Conservation (phyloP, 2,113 vertebrate species). For the Calcarius ornatus region DNA sequence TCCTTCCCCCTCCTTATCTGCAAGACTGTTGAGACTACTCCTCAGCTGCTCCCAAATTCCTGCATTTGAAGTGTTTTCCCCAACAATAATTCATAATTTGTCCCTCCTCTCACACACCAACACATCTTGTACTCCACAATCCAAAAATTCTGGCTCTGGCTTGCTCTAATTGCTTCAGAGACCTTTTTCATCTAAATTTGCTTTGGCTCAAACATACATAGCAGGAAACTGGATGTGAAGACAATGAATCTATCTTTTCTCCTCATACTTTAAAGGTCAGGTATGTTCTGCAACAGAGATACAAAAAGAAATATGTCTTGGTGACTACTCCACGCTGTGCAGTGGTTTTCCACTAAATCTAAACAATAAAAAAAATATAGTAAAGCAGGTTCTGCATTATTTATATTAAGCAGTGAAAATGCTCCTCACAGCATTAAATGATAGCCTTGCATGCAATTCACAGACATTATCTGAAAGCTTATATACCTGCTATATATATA, state of each 20-base stretch:
- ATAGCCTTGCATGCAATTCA: not conserved
- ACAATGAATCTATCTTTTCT: not conserved
- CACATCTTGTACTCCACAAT: not conserved
- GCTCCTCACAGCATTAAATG: slow-evolving; percentile 13
- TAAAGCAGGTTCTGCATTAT: not conserved
- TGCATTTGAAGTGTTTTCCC: not conserved
- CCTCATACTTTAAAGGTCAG: not conserved
- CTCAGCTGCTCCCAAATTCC: not conserved
- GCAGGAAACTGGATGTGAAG: not conserved
- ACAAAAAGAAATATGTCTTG: not conserved
- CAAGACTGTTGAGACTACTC: not conserved
- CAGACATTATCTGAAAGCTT: slow-evolving; percentile 26
- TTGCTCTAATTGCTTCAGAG: not conserved
- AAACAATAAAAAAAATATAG: not conserved
- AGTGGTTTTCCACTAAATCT: not conserved
- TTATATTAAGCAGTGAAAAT: not conserved
- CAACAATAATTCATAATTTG: not conserved
- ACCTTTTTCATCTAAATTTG: not conserved
- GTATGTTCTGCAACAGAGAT: not conserved
- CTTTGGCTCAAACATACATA: not conserved
- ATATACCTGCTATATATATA: slow-evolving; percentile 39
- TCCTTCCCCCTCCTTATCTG: not conserved
- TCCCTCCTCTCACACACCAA: not conserved
- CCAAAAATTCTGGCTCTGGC: not conserved
- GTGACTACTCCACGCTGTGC: not conserved